Evolutionary conservation across 2,113 vertebrate species (phyloP), one percentile per base, ranked within the genome.

Genomic region (Zapornia atra): DNA sequence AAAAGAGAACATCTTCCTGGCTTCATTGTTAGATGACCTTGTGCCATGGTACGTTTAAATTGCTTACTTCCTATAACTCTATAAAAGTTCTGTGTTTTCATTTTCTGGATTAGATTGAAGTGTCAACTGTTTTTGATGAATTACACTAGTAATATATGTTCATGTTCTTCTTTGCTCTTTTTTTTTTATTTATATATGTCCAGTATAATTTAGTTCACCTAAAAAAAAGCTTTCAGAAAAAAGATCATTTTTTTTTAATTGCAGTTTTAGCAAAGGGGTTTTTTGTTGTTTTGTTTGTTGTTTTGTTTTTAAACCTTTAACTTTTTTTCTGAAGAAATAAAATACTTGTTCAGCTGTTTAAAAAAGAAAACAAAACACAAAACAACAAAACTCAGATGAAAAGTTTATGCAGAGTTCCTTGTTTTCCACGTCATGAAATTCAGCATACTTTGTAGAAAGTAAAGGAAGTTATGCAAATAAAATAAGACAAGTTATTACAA

Each of bases 41-140:
- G 97, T 97, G 97, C 94, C 97, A 97, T 95, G 93, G 95, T 97
- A 94, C 57, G 85, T 97, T 98, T 98, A 98, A 98, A 98, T 98
- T 98, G 98, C 98, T 98, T 98, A 98, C 98, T 98, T 98, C 98
- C 98, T 98, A 98, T 98, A 98, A 98, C 98, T 98, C 98, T 97
- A 98, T 98, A 98, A 98, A 46, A 98, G 95, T 98, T 98, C 98
- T 98, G 97, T 98, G 98, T 98, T 98, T 98, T 98, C 98, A 98
- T 98, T 98, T 98, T 98, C 97, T 21, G 96, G 97, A 97, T 98
- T 98, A 98, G 98, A 98, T 98, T 98, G 98, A 98, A 98, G 98
- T 98, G 98, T 98, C 98, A 98, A 97, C 97, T 97, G 95, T 77
- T 97, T 98, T 97, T 98, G 98, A 98, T 98, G 97, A 97, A 98